A percentile compares a stretch with the other conserved stretches of the same genome.
Conservation (phyloP, 2,888 invertebrate species). For the Hesperia comma region DNA sequence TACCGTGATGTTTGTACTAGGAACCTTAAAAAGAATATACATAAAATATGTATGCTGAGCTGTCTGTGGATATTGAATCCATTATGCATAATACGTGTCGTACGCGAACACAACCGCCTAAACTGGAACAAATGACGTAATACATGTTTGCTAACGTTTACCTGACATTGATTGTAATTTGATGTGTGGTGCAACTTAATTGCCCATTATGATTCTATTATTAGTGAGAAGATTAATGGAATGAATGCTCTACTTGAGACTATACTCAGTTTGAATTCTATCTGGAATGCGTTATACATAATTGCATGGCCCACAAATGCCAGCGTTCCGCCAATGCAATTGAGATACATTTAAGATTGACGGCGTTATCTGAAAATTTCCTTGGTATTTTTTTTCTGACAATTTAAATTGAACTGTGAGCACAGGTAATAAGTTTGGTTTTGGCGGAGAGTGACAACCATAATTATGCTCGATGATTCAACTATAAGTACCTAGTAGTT, state of each 20-base stretch:
- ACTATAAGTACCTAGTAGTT: too few species aligned
- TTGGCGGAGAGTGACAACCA: too few species aligned
- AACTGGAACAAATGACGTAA: conserved; percentile 31
- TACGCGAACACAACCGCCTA: conserved; percentile 21
- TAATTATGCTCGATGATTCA: too few species aligned
- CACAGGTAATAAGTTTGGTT: too few species aligned
- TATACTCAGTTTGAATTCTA: too few species aligned
- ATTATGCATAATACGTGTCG: conserved; percentile 30
- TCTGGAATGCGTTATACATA: too few species aligned
- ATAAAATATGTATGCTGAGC: conserved; percentile 23
- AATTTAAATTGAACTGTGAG: too few species aligned
- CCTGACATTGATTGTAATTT: conserved; percentile 30
- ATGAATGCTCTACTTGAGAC: neutral
- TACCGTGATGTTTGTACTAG: neutral
- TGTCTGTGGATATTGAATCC: conserved; percentile 25
- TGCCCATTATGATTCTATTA: conserved; percentile 9
- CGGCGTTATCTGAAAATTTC: too few species aligned
- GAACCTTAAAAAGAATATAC: neutral
- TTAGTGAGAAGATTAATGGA: neutral
- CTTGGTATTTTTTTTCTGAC: too few species aligned
- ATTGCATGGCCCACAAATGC: too few species aligned
- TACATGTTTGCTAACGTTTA: conserved; percentile 10
- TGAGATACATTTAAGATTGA: too few species aligned
- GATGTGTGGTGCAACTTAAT: conserved; percentile 18
- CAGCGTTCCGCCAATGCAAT: too few species aligned